phyloP scores from a whole-genome alignment of 2,797 vertebrate genomes.

The Sorex maritimensis region DNA sequence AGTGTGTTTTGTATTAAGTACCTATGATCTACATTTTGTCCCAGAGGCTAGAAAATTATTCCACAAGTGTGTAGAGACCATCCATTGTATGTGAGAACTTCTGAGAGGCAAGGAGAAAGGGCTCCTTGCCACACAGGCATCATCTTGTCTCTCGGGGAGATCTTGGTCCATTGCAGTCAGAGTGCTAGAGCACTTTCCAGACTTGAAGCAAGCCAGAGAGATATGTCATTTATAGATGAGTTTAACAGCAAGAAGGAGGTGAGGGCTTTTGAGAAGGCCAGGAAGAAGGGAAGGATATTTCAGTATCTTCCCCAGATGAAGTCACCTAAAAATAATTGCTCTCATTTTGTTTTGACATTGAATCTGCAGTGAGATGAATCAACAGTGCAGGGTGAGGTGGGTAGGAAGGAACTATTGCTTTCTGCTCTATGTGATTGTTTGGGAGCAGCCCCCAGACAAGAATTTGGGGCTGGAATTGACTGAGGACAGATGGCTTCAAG shows the following conservation, averaged over 20 bases:
- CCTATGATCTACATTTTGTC: conserved; percentile 44
- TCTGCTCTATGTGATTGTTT: neutral
- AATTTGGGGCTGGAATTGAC: neutral
- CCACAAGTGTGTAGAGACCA: neutral
- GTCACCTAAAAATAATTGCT: neutral
- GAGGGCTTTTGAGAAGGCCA: too few relatives aligned
- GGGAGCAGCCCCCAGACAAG: neutral
- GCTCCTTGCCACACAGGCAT: neutral
- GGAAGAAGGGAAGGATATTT: conserved; percentile 19
- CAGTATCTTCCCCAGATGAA: neutral
- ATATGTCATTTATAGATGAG: conserved; percentile 36
- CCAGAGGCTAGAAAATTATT: conserved; percentile 52
- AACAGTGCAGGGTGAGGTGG: too few relatives aligned
- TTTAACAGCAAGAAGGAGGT: neutral
- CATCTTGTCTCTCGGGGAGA: conserved; percentile 14
- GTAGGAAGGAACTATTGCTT: neutral
- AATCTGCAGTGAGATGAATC: conserved; percentile 15
- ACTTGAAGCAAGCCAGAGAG: conserved; percentile 9
- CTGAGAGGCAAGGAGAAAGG: neutral
- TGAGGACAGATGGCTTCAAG: neutral
- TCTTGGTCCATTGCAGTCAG: neutral
- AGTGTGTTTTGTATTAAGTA: conserved; percentile 7
- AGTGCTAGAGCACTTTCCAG: neutral
- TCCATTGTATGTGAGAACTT: conserved; percentile 5
- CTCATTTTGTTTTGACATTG: conserved; percentile 34